Base-by-base conservation (phyloP, 1,140 invertebrate species). In the Drosophila pallidifrons region DNA sequence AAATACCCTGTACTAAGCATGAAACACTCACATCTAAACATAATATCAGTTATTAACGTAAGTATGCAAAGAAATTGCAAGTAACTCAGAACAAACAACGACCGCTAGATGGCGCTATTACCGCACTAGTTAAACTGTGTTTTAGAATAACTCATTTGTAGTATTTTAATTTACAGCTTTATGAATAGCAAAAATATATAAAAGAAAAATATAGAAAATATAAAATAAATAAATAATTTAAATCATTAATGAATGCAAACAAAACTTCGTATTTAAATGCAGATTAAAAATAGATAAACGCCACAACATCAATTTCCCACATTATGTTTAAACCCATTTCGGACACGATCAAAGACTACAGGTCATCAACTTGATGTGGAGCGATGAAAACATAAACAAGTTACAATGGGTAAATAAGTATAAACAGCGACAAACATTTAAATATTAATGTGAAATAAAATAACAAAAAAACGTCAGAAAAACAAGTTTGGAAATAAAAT, bases 381-480 rank as follows among this genome's bases (percentile, higher is more conserved):
- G 8, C 63, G 30, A 46, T 20, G 52, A 47, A 64, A 51, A 58
- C 46, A 76, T 57, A 72, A 65, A 65, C 68, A 66, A 64, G 43
- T 49, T 52, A 67, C 69, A 65, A 47, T 77, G 69, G 63, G 13
- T 6, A 13, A 13, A 54, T 32, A 15, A 28, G 25, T 52, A 52
- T 43, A 8, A 25, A 43, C 5, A n/a, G 41, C 3, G 11, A 1
- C 11, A 57, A 15, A 1, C 7, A 43, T 16, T 52, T 60, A 41
- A 61, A 60, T 41, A 51, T n/a, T 10, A 49, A 28, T 6, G 30
- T 32, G 30, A 3, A 15, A 13, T 6, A 52, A 67, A 35, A 41
- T n/a, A 25, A 3, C 20, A 38, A 61, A 43, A 43, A 8, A 57
- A 63, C 47, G 52, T 43, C 15, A 58, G 61, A 30, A 54, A 57